Base-by-base conservation (phyloP, 2,797 vertebrate genomes). In the Pachyuromys duprasi region DNA sequence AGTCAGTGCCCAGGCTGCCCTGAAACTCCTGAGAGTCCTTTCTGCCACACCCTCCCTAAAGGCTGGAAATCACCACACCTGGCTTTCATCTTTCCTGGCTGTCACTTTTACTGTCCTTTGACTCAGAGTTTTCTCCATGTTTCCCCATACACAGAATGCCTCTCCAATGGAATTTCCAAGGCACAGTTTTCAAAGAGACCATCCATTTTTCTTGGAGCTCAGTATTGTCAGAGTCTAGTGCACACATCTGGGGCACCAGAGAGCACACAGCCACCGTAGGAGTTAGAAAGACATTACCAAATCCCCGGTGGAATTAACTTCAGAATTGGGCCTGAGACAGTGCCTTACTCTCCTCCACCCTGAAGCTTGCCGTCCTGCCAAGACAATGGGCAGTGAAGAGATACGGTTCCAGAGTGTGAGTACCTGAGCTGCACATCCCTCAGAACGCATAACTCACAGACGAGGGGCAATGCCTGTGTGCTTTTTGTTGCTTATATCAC, bases 401-500 rank as follows among this genome's bases (percentile, higher is more conserved):
- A 69, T 82, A 93, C 96, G n/a, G n/a, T 96, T 98, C 97, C 95
- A 90, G 95, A 92, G 95, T 97, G 94, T 89, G 93, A 76, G 88
- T 97, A 97, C 98, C 97, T 98, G 97, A 97, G 95, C 89, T 98
- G 94, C 95, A 96, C 97, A 97, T 97, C 97, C 60, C 42, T 89
- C 53, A 96, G 97, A 97, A 96, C 90, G 91, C 93, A 90, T 98
- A 98, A 98, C 97, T 98, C 98, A 98, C 96, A 96, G 94, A 97
- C 80, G 97, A 98, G 97, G 97, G 98, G 95, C 97, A 97, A 95
- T 81, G 96, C 89, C 81, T 97, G 92, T 96, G 97, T 98, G 97
- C 95, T 98, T 98, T 97, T 96, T 97, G 96, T 98, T 98, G 98
- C 98, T 98, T 98, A 97, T 97, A 98, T 98, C 98, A 98, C 98